These are phyloP conservation scores for Habroteleia sp. DNA, from an alignment of 2,888 invertebrate species.

Conservation along the genomic window DNA sequence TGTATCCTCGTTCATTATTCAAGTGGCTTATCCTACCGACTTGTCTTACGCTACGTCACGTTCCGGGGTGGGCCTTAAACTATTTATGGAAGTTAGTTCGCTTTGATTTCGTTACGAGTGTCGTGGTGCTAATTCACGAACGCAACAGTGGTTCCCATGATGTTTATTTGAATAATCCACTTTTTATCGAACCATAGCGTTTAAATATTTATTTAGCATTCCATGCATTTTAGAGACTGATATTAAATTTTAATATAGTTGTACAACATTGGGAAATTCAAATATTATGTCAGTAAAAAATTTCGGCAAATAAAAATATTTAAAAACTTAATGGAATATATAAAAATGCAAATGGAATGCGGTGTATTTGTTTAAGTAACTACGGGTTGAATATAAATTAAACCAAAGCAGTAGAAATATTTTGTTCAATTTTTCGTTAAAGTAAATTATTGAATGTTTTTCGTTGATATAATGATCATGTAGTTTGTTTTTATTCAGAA, in stretches of 20 bases:
- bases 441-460: too few relatives aligned
- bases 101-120: constrained; percentile 70
- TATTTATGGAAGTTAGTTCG: constrained; percentile 69
- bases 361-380: too few relatives aligned
- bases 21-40: constrained; percentile 67
- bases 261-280: neutral
- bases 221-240: neutral
- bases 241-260: constrained; percentile 4
- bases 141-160: constrained; percentile 54
- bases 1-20: constrained; percentile 72
- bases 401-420: too few relatives aligned
- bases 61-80: constrained; percentile 67
- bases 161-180: constrained; percentile 48
- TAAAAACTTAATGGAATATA: neutral
- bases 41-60: constrained; percentile 67
- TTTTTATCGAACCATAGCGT: constrained; percentile 18
- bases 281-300: neutral
- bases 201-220: constrained; percentile 25
- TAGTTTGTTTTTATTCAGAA: too few relatives aligned
- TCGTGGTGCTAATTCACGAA: constrained; percentile 53
- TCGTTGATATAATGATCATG: too few relatives aligned
- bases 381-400: too few relatives aligned
- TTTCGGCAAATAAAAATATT: too few relatives aligned
- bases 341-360: too few relatives aligned
- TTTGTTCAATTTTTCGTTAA: too few relatives aligned